Conservation (phyloP, 2,797 vertebrate genomes). For the Pipistrellus pipistrellus region DNA sequence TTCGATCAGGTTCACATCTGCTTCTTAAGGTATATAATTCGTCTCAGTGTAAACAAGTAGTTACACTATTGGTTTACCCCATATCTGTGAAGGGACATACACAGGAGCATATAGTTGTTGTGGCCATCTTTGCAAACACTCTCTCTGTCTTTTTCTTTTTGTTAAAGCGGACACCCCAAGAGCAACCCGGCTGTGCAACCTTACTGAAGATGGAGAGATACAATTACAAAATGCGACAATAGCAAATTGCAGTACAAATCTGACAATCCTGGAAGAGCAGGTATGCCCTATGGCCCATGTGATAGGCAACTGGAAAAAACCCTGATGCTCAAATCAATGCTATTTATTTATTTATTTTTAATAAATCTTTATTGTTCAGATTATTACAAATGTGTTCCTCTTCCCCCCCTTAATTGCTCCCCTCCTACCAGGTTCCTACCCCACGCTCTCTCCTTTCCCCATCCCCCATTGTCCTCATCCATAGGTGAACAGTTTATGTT, state of each 20-base stretch:
- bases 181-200: constrained; percentile 62
- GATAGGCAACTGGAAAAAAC: neutral
- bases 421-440: too few relatives aligned
- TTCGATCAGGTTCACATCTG: constrained; percentile 22
- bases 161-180: constrained; percentile 77
- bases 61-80: neutral
- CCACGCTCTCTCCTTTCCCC: too few relatives aligned
- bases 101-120: neutral
- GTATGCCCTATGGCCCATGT: constrained; percentile 54
- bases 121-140: neutral
- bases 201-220: constrained; percentile 47
- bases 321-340: neutral
- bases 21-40: constrained; percentile 30
- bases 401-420: too few relatives aligned
- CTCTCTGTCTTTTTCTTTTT: constrained; percentile 36
- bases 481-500: too few relatives aligned
- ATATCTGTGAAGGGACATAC: neutral
- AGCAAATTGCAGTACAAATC: constrained; percentile 76
- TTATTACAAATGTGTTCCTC: too few relatives aligned
- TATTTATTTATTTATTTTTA: neutral
- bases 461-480: too few relatives aligned
- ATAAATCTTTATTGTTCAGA: too few relatives aligned
- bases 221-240: neutral
- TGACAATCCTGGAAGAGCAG: constrained; percentile 75
- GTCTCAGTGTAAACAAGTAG: neutral